phyloP scores from a whole-genome alignment of 2,888 invertebrate genomes.

The Eurytoma californica region DNA sequence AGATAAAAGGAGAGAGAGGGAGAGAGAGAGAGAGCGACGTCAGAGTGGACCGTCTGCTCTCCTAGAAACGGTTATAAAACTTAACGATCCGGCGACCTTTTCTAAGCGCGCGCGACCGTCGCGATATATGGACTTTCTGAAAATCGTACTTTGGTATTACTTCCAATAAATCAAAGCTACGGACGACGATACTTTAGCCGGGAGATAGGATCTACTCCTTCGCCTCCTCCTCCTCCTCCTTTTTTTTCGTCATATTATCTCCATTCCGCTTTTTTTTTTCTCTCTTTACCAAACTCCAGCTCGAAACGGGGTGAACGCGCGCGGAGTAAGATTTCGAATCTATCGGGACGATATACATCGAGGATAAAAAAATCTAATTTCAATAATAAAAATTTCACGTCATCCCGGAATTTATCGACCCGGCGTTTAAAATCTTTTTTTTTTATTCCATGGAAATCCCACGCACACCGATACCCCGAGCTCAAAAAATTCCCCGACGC shows the following conservation, averaged over 20 bases:
- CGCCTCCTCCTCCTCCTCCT: not conserved
- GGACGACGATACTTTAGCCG: conserved; percentile 17
- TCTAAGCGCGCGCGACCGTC: conserved; percentile 16
- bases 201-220: conserved; percentile 30
- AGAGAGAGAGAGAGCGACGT: not conserved
- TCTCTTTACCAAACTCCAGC: not conserved
- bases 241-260: too few relatives aligned
- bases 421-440: too few relatives aligned
- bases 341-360: too few relatives aligned
- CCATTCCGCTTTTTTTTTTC: conserved; percentile 4
- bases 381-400: too few relatives aligned
- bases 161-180: conserved; percentile 52
- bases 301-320: not conserved
- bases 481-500: too few relatives aligned
- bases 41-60: not conserved
- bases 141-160: conserved; percentile 51
- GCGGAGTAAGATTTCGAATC: too few relatives aligned
- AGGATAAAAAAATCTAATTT: too few relatives aligned
- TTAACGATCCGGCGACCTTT: conserved; percentile 51
- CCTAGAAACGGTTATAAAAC: conserved; percentile 53
- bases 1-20: not conserved
- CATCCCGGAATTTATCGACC: too few relatives aligned
- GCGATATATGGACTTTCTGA: conserved; percentile 48
- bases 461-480: too few relatives aligned
- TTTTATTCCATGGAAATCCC: too few relatives aligned